A percentile compares a stretch with the other conserved stretches of the same genome.
Evolutionary conservation across 2,888 invertebrate genomes (phyloP).

Genomic region (Neoascia interrupta): DNA sequence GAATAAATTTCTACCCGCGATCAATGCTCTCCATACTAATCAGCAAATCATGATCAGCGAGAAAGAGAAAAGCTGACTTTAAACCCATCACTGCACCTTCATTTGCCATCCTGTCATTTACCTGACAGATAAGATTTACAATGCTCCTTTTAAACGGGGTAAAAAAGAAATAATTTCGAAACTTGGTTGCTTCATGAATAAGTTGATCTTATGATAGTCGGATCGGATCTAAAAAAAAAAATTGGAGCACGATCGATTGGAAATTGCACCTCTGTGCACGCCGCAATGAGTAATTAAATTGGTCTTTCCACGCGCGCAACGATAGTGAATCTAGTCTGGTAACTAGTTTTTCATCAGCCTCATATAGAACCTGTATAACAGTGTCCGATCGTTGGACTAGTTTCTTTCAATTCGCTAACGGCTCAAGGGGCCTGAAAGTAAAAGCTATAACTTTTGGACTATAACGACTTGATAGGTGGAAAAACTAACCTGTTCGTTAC

Average conservation of each 20-base stretch:
- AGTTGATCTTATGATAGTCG: too few species aligned
- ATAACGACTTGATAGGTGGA: too few species aligned
- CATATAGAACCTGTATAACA: slow-evolving; percentile 18
- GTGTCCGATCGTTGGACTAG: slow-evolving; percentile 10
- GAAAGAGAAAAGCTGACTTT: slow-evolving; percentile 46
- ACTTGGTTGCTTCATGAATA: too few species aligned
- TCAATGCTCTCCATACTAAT: slow-evolving; percentile 55
- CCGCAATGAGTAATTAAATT: too few species aligned
- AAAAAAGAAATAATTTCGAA: too few species aligned
- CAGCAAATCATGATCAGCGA: slow-evolving; percentile 24
- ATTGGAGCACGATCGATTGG: slow-evolving; percentile 27
- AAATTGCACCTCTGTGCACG: slow-evolving; percentile 8
- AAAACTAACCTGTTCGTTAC: too few species aligned
- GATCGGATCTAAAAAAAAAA: too few species aligned
- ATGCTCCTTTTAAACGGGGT: too few species aligned
- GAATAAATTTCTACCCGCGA: slow-evolving; percentile 35
- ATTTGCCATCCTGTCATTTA: too few species aligned
- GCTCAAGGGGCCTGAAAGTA: slow-evolving; percentile 36
- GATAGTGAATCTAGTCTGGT: slow-evolving; percentile 40
- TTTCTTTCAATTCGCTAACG: slow-evolving; percentile 5
- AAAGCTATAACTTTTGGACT: slow-evolving; percentile 31
- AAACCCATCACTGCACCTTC: too few species aligned
- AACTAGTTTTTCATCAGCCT: slow-evolving; percentile 2
- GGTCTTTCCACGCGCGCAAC: too few species aligned
- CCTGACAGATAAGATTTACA: too few species aligned